Base-by-base conservation (phyloP, 2,113 vertebrate genomes). In the Oryzias celebensis region DNA sequence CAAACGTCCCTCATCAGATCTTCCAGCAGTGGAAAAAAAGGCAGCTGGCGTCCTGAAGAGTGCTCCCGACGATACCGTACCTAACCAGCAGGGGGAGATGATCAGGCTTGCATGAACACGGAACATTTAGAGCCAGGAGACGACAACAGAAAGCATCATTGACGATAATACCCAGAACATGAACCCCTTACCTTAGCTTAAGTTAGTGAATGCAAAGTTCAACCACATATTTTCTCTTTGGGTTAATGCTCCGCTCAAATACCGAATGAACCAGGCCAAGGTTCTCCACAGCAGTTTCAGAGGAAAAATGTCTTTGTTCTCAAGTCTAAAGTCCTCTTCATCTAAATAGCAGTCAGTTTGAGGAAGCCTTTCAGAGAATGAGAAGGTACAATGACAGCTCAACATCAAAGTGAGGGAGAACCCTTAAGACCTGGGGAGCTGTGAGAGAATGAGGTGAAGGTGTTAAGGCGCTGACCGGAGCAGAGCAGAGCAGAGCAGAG, bases 41-140 rank as follows among this genome's bases (percentile, higher is more conserved):
- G 95, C 12, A 95, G 75, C 62, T 94, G 94, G 58, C 94, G 91
- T 14, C 93, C 87, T 0, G 95, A 94, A 6, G 92, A 90, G n/a
- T 97, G 96, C 68, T 99, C 97, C 66, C 96, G 92, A 17, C 96
- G 95, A 68, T 99, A 99, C 55, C 97, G 94, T 20, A 98, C 95
- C 97, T 99, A 53, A 73, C 71, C 80, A 85, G 52, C 71, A 76
- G 71, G 56, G 66, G 36, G 73, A 77, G 31, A 78, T 26, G 15
- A 68, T 49, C 24, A 62, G 45, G 13, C 20, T 31, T 63, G 46
- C 66, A 14, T 56, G 46, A 20, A 50, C 2, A 28, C 5, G 23
- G 23, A 51, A 14, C 28, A 23, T 24, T n/a, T 8, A 31, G 63
- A 16, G 65, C 6, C 26, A 75, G 36, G 12, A 1, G 26, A 10